A percentile compares a stretch with the other conserved stretches of the same genome.
Evolutionary conservation across 2,888 invertebrate species (phyloP).

Genomic region (Galeopsomyia nigrocyanea): DNA sequence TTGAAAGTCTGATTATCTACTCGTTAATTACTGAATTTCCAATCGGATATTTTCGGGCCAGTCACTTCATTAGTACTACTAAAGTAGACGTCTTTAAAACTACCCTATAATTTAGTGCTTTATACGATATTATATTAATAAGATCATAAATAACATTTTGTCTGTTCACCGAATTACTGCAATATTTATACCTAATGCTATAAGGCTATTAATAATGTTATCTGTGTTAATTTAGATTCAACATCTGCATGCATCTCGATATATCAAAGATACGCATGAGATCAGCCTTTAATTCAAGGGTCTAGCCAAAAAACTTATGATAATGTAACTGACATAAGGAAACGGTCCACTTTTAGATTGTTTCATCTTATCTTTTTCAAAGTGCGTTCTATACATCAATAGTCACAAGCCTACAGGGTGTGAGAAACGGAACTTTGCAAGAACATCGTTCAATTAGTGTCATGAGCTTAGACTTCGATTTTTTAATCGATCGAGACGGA

Average conservation of each 20-base stretch:
- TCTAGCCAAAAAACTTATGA: conserved; percentile 39
- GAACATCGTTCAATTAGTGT: too few species aligned
- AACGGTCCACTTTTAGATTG: conserved; percentile 36
- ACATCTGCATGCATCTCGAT: conserved; percentile 26
- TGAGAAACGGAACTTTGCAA: conserved; percentile 3
- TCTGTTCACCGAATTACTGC: conserved; percentile 44
- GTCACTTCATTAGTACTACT: conserved; percentile 37
- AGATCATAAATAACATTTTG: conserved; percentile 48
- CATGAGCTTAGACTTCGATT: too few species aligned
- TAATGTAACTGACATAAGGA: conserved; percentile 40
- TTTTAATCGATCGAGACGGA: too few species aligned
- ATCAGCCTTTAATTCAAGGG: conserved; percentile 29
- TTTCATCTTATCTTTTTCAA: conserved; percentile 19
- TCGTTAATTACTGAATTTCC: conserved; percentile 25
- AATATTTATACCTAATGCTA: conserved; percentile 45
- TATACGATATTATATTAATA: conserved; percentile 45
- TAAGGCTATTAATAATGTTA: conserved; percentile 46
- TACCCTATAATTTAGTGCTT: conserved; percentile 47
- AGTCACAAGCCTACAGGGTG: conserved; percentile 47
- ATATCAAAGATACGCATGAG: conserved; percentile 26
- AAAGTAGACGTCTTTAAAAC: conserved; percentile 40
- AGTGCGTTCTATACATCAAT: conserved; percentile 39
- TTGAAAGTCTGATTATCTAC: conserved; percentile 37
- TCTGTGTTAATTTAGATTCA: conserved; percentile 21
- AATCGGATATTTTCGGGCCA: conserved; percentile 39